A percentile compares a stretch with the other conserved stretches of the same genome.
Conservation (phyloP, 2,888 invertebrate genomes). For the Margaritifera margaritifera region DNA sequence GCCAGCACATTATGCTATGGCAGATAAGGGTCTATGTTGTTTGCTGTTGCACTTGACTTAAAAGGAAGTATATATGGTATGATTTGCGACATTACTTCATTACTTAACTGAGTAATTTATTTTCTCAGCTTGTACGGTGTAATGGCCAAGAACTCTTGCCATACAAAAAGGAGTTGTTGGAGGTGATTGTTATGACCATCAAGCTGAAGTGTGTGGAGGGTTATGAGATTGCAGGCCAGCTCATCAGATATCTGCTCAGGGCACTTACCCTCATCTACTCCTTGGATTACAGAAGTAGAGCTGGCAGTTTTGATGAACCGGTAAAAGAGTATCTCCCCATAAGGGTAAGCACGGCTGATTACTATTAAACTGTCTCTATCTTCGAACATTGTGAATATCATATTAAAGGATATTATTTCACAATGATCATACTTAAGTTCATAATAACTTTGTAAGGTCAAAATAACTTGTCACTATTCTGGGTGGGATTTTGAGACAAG, state of each 20-base stretch:
- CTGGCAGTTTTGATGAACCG: conserved; percentile 78
- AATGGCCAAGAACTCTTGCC: conserved; percentile 79
- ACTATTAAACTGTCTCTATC: too few species aligned
- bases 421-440: too few species aligned
- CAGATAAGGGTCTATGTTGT: too few species aligned
- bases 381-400: too few species aligned
- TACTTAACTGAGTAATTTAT: neutral
- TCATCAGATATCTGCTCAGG: conserved; percentile 78
- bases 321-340: conserved; percentile 83
- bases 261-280: conserved; percentile 79
- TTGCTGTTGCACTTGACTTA: too few species aligned
- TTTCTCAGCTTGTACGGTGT: conserved; percentile 78
- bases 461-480: too few species aligned
- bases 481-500: too few species aligned
- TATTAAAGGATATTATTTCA: too few species aligned
- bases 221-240: conserved; percentile 78
- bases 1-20: too few species aligned
- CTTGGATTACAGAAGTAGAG: conserved; percentile 79
- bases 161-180: conserved; percentile 79
- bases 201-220: conserved; percentile 82
- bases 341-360: conserved; percentile 70
- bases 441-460: too few species aligned
- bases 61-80: too few species aligned
- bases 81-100: neutral
- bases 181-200: conserved; percentile 82